These are phyloP conservation scores for Crepidodera aurea DNA, from an alignment of 2,888 invertebrate species.

Conservation along the genomic window DNA sequence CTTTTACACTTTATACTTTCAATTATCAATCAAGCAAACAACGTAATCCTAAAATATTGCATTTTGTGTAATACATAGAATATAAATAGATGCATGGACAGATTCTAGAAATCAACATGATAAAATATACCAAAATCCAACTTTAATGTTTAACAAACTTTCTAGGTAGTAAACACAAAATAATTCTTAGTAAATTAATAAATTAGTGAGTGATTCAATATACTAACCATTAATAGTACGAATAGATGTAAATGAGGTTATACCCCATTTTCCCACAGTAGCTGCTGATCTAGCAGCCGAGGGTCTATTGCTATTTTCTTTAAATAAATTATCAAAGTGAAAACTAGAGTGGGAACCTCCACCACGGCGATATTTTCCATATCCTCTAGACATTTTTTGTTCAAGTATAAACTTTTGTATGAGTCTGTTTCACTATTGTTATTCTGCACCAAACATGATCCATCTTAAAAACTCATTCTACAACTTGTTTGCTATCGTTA, in stretches of 20 bases:
- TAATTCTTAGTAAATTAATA: too few species aligned
- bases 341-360: constrained; percentile 64
- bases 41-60: too few species aligned
- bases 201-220: not conserved
- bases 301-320: constrained; percentile 86
- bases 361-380: constrained; percentile 62
- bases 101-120: too few species aligned
- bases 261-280: constrained; percentile 93
- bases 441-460: constrained; percentile 16
- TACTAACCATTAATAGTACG: constrained; percentile 77
- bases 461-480: constrained; percentile 25
- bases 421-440: constrained; percentile 9
- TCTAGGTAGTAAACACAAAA: too few species aligned
- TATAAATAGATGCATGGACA: too few species aligned
- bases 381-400: constrained; percentile 62
- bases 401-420: constrained; percentile 20
- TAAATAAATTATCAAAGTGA: constrained; percentile 71
- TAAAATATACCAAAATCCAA: too few species aligned
- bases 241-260: constrained; percentile 91
- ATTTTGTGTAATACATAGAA: too few species aligned
- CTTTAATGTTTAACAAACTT: too few species aligned
- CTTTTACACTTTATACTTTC: too few species aligned
- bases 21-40: too few species aligned
- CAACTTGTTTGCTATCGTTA: not conserved
- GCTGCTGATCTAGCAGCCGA: constrained; percentile 90